Percentiles rank a stretch among this genome's conserved stretches.
Evolutionary conservation across 2,113 vertebrate genomes (phyloP).

Genomic region (Podarcis muralis): DNA sequence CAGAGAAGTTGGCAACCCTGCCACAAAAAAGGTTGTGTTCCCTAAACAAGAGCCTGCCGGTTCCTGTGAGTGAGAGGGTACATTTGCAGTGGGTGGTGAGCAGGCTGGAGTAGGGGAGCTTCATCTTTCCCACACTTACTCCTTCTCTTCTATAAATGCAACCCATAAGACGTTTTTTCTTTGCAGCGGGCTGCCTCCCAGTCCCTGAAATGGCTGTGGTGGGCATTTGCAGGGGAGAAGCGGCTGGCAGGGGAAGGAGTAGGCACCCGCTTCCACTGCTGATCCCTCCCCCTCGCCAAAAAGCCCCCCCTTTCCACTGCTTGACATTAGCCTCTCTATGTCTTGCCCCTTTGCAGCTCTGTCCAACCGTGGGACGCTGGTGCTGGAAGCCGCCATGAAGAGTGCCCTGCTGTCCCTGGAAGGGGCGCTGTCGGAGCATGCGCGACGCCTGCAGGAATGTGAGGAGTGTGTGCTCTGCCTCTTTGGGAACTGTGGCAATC

Average conservation of each 20-base stretch:
- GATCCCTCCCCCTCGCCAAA: neutral
- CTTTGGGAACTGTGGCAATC: slow-evolving; percentile 83
- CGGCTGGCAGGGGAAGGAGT: neutral
- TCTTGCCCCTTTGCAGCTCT: slow-evolving; percentile 65
- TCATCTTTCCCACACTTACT: neutral
- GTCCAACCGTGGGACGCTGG: slow-evolving; percentile 82
- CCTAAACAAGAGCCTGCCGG: neutral
- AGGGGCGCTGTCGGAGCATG: slow-evolving; percentile 69
- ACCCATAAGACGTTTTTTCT: too few species aligned
- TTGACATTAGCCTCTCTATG: too few species aligned
- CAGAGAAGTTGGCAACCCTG: neutral
- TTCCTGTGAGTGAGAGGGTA: neutral
- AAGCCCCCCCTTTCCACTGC: neutral
- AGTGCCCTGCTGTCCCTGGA: slow-evolving; percentile 79
- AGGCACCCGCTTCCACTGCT: neutral
- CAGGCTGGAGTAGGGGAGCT: neutral
- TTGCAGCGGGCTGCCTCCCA: neutral
- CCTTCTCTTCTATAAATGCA: neutral
- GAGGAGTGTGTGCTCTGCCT: slow-evolving; percentile 78
- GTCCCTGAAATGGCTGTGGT: neutral
- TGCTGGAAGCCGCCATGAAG: slow-evolving; percentile 80
- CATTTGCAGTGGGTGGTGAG: neutral
- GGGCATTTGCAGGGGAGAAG: neutral
- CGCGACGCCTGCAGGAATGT: slow-evolving; percentile 73
- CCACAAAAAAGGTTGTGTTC: neutral